Evolutionary conservation across 2,888 invertebrate species (phyloP).

Genomic region (Rhingia rostrata): DNA sequence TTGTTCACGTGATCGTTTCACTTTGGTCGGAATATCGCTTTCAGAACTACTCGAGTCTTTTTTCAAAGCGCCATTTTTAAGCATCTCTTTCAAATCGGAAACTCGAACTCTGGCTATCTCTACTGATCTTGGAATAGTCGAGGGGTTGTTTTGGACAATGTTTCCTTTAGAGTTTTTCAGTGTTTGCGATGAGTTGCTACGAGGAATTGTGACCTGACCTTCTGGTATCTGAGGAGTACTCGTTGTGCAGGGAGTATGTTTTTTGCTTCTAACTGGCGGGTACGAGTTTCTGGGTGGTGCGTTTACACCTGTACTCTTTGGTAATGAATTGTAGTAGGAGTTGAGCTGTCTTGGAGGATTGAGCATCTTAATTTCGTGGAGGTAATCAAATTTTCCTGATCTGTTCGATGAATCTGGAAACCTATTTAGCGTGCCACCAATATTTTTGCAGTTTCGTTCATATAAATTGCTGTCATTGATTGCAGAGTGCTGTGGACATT

Average conservation of each 20-base stretch:
- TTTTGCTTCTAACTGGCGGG: conserved; percentile 85
- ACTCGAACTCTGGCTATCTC: conserved; percentile 82
- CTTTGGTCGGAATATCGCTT: conserved; percentile 85
- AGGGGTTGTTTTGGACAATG: conserved; percentile 65
- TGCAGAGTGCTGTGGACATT: conserved; percentile 63
- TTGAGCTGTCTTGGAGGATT: conserved; percentile 80
- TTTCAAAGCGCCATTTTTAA: conserved; percentile 79
- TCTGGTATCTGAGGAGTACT: conserved; percentile 52
- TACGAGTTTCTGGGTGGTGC: conserved; percentile 87
- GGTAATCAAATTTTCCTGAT: conserved; percentile 80
- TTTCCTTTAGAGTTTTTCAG: conserved; percentile 80
- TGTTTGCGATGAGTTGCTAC: conserved; percentile 86
- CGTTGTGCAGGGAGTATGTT: conserved; percentile 60
- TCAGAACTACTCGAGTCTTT: conserved; percentile 84
- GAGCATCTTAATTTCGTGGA: conserved; percentile 82
- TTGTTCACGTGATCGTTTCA: conserved; percentile 82
- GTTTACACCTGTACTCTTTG: conserved; percentile 84
- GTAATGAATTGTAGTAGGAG: conserved; percentile 81
- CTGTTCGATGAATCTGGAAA: conserved; percentile 57
- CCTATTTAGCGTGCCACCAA: conserved; percentile 76
- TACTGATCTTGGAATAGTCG: conserved; percentile 81
- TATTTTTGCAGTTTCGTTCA: conserved; percentile 25
- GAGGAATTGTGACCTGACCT: conserved; percentile 66
- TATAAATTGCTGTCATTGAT: conserved; percentile 52
- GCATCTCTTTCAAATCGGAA: conserved; percentile 82